These are phyloP conservation scores for Petaurus breviceps DNA, from an alignment of 2,113 vertebrate species.

Conservation along the genomic window DNA sequence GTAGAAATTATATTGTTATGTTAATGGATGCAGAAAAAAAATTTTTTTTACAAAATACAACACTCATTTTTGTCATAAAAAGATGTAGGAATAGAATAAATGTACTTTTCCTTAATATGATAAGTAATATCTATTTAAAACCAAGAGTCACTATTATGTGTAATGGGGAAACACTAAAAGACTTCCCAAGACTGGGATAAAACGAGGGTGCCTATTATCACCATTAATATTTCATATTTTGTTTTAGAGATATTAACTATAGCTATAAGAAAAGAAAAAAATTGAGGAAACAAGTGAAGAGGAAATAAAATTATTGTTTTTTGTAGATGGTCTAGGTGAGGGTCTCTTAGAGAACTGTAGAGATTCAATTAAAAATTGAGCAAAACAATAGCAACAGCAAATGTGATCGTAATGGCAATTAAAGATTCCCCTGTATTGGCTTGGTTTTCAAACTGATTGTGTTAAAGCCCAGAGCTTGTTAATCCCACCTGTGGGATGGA, in stretches of 20 bases:
- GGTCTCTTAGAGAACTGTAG: background rate
- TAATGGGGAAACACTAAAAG: background rate
- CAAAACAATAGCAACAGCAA: background rate
- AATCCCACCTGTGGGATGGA: too few species aligned
- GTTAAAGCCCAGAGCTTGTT: too few species aligned
- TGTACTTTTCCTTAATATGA: too few species aligned
- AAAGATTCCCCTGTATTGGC: too few species aligned
- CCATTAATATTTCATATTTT: background rate
- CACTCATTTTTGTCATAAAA: too few species aligned
- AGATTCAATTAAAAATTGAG: background rate
- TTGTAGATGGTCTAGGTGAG: background rate
- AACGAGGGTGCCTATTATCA: background rate
- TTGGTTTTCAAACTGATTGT: too few species aligned
- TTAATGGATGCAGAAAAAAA: background rate
- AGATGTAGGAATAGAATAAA: too few species aligned
- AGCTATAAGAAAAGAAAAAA: background rate
- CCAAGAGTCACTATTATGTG: background rate
- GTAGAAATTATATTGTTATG: background rate
- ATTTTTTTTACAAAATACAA: too few species aligned
- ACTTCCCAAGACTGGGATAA: background rate
- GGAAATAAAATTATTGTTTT: background rate
- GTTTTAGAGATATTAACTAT: background rate
- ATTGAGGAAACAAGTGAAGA: background rate
- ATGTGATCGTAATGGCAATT: too few species aligned
- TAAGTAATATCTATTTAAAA: too few species aligned